phyloP scores from a whole-genome alignment of 2,113 vertebrate genomes.

The Rhinogobius similis region DNA sequence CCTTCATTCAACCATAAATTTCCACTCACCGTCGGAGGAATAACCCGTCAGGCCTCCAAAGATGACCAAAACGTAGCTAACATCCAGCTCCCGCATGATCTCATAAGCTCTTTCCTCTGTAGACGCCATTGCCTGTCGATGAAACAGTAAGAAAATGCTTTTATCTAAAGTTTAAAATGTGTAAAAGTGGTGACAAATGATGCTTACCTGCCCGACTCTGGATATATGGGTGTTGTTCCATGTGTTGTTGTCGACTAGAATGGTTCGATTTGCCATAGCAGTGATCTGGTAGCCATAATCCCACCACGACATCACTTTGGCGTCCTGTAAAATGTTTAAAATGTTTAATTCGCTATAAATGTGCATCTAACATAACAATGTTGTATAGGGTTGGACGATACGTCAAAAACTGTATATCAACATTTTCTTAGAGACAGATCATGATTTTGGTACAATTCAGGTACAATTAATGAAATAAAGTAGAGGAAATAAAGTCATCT shows the following conservation, averaged over 20 bases:
- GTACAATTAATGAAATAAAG: too few species aligned
- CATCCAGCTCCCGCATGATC: slow-evolving; percentile 98
- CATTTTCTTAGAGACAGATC: too few species aligned
- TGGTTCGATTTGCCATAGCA: slow-evolving; percentile 97
- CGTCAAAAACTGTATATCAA: too few species aligned
- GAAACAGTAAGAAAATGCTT: background rate
- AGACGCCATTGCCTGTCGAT: slow-evolving; percentile 92
- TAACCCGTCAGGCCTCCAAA: slow-evolving; percentile 97
- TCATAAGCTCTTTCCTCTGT: slow-evolving; percentile 96
- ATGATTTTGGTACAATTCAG: too few species aligned
- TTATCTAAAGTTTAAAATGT: background rate
- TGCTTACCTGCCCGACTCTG: slow-evolving; percentile 91
- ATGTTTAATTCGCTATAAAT: background rate
- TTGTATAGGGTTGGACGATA: too few species aligned
- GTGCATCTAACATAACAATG: background rate
- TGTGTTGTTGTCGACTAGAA: slow-evolving; percentile 98
- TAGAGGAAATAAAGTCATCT: too few species aligned
- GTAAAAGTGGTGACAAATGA: background rate
- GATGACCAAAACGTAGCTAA: slow-evolving; percentile 97
- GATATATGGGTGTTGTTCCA: slow-evolving; percentile 99
- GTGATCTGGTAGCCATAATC: slow-evolving; percentile 99
- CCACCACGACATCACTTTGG: slow-evolving; percentile 99
- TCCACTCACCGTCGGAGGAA: slow-evolving; percentile 88
- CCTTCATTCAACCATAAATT: too few species aligned
- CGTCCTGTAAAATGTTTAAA: slow-evolving; percentile 79